Base-by-base conservation (phyloP, 2,797 vertebrate species). In the Cryptoprocta ferox region DNA sequence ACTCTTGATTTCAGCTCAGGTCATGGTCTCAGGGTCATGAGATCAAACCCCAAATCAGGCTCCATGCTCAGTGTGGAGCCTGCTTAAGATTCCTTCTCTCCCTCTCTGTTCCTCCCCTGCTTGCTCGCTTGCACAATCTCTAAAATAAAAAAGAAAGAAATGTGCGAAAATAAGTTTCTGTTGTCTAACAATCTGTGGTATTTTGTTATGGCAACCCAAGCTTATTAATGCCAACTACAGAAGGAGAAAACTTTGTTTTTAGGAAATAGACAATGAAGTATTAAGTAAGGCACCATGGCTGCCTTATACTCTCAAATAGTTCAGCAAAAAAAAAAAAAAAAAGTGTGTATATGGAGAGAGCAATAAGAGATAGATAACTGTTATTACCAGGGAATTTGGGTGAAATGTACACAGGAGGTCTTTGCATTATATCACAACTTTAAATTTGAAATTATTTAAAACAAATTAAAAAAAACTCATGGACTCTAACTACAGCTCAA, bases 371-470 rank as follows among this genome's bases (percentile, higher is more conserved):
- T n/a, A 87, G 30, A n/a, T 32, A 90, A 59, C 70, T 24, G n/a
- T 73, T 48, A 32, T 79, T 50, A 61, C 4, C 70, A 24, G 45
- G 45, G 73, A 85, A 90, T 80, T 42, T 56, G 42, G 42, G 5
- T 37, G 10, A 85, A 93, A 73, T 37, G 37, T 66, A 86, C 15
- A 80, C 28, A 68, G 32, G 45, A 65, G n/a, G 59, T 50, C 39
- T 96, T 39, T 35, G 15, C 37, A 80, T 32, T 70, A 88, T 63
- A 76, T 30, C 48, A n/a, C 21, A 89, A 59, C 24, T 73, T 90
- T 78, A 89, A 89, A 30, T 76, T n/a, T 81, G 56, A 90, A 93
- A 61, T 78, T 61, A 91, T 45, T 95, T 91, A 19, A 71, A 91
- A 85, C 30, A 79, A 56, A 85, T 65, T 65, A 32, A 6, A 42